These are phyloP conservation scores for Frankliniella fusca DNA, from an alignment of 2,888 invertebrate species.

Conservation along the genomic window DNA sequence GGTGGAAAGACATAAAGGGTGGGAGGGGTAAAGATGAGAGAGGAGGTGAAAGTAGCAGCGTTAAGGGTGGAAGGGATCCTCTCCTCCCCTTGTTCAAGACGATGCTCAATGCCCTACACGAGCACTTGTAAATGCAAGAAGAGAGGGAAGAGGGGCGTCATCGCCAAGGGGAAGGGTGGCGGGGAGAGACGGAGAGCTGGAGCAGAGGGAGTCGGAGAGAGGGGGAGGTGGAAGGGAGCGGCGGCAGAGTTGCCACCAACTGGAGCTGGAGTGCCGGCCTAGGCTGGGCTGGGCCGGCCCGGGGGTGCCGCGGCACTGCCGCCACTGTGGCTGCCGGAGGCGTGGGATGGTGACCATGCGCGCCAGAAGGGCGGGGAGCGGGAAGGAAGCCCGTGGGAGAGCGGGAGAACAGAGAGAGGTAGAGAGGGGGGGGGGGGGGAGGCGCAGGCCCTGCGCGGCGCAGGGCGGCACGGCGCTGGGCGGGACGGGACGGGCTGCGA, in stretches of 20 bases:
- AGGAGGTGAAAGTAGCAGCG: too few relatives aligned
- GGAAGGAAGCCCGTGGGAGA: too few relatives aligned
- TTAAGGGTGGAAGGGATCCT: neutral
- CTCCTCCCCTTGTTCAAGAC: conserved; percentile 1
- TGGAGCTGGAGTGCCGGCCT: neutral
- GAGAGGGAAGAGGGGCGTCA: neutral
- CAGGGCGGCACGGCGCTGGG: too few relatives aligned
- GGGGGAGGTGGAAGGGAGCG: neutral
- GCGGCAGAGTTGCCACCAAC: neutral
- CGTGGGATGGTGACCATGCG: too few relatives aligned
- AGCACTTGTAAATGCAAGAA: neutral
- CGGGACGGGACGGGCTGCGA: too few relatives aligned
- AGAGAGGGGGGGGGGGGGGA: neutral
- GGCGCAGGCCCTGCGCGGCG: neutral
- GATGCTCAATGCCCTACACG: neutral
- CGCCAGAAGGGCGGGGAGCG: too few relatives aligned
- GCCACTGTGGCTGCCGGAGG: too few relatives aligned
- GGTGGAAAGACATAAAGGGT: too few relatives aligned
- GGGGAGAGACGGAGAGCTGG: neutral
- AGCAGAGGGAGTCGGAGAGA: neutral
- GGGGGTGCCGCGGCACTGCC: neutral
- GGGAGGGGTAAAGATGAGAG: neutral
- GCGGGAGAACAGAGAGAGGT: neutral
- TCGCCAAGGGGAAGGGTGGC: neutral
- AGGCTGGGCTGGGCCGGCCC: neutral